phyloP scores from a whole-genome alignment of 2,113 vertebrate genomes.

The Chaenogobius annularis region DNA sequence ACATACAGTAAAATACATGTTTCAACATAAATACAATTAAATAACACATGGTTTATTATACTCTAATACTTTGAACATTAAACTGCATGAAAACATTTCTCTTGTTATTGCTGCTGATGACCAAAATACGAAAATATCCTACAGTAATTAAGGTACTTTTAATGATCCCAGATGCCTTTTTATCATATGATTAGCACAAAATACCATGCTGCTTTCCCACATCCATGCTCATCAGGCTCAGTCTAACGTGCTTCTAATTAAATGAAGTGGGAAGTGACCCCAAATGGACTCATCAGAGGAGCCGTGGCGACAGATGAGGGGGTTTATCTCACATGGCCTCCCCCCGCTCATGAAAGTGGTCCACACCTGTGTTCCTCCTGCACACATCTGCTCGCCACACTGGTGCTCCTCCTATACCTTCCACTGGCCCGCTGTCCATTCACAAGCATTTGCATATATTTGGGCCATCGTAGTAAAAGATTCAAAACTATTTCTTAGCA shows the following conservation, averaged over 20 bases:
- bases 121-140: not conserved
- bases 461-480: not conserved
- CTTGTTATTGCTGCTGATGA: not conserved
- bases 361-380: conserved; percentile 73
- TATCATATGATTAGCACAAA: too few species aligned
- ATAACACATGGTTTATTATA: too few species aligned
- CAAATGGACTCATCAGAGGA: conserved; percentile 73
- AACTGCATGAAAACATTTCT: not conserved
- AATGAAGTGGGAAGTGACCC: conserved; percentile 61
- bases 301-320: conserved; percentile 74
- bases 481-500: not conserved
- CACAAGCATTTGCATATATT: not conserved
- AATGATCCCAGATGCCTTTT: too few species aligned
- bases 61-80: not conserved
- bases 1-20: conserved; percentile 1
- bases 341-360: conserved; percentile 69
- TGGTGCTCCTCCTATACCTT: conserved; percentile 35
- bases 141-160: too few species aligned
- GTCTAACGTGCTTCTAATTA: conserved; percentile 44
- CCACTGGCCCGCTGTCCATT: conserved; percentile 19
- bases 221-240: conserved; percentile 49
- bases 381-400: conserved; percentile 67
- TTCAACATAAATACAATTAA: too few species aligned
- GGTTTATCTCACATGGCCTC: conserved; percentile 71
- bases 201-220: not conserved